Percentiles rank a stretch among this genome's conserved stretches.
Evolutionary conservation across 1,140 invertebrate species (phyloP).

Genomic region (Delia radicum): DNA sequence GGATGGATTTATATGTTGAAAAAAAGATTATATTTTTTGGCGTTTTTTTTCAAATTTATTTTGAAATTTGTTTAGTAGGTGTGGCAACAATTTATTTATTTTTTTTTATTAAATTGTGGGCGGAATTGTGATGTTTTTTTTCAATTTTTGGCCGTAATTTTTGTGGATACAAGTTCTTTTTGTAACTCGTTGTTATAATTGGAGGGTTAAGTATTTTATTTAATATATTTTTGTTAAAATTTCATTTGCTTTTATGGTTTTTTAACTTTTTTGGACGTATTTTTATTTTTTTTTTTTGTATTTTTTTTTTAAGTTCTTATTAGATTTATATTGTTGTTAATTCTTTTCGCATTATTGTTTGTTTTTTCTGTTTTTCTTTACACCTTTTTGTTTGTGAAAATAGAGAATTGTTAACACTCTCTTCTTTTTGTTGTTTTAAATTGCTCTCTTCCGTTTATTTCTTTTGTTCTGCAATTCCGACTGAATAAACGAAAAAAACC

Average conservation of each 20-base stretch:
- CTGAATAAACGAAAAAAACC: neutral
- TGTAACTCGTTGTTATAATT: slow-evolving; percentile 12
- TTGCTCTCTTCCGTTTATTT: neutral
- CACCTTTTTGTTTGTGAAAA: neutral
- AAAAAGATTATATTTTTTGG: too few species aligned
- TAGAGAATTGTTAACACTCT: neutral
- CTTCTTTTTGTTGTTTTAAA: neutral
- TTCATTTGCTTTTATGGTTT: neutral
- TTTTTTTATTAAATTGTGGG: slow-evolving; percentile 40
- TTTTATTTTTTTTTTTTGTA: too few species aligned
- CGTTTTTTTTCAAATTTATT: neutral
- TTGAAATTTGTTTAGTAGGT: neutral
- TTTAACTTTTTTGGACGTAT: slow-evolving; percentile 13
- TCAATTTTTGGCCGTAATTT: slow-evolving; percentile 19
- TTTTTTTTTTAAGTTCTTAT: slow-evolving; percentile 8
- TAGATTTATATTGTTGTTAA: neutral
- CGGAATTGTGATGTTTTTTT: slow-evolving; percentile 40
- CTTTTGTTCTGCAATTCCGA: neutral
- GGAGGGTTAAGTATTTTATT: slow-evolving; percentile 10
- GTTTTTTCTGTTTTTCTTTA: neutral
- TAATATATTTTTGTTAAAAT: neutral
- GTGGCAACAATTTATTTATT: neutral
- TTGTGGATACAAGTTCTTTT: slow-evolving; percentile 31
- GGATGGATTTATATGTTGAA: too few species aligned
- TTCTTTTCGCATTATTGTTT: neutral